phyloP scores from a whole-genome alignment of 37 sponge, comb jelly and placozoan genomes.

The Tethya wilhelma region DNA sequence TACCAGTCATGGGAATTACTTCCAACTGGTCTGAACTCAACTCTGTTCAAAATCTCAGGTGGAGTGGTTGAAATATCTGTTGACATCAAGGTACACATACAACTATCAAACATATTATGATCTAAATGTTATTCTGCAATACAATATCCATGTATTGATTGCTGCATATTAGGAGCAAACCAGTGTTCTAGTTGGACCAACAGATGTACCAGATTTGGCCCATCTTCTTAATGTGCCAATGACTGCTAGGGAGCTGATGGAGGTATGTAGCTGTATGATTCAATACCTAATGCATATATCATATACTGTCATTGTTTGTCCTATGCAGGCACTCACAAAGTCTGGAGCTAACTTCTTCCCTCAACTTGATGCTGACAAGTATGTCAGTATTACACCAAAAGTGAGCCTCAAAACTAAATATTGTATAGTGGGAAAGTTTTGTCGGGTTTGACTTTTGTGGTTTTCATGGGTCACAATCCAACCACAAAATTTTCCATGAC shows the following conservation, averaged over 20 bases:
- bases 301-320: neutral
- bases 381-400: conserved; percentile 57
- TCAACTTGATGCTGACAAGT: conserved; percentile 68
- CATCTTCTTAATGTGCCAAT: conserved; percentile 50
- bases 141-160: no score
- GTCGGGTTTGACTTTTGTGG: no score
- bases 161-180: conserved; percentile 13
- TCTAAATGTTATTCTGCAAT: neutral
- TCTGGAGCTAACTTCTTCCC: conserved; percentile 78
- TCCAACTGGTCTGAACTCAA: conserved; percentile 57
- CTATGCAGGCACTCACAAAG: conserved; percentile 36
- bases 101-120: neutral
- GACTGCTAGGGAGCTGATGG: conserved; percentile 43
- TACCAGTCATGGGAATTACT: conserved; percentile 80
- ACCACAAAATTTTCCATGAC: no score
- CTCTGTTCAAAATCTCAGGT: conserved; percentile 61
- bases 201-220: conserved; percentile 12
- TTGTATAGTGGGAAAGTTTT: no score
- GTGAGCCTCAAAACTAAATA: conserved; percentile 30
- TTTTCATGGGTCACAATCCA: no score
- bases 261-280: conserved; percentile 13
- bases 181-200: conserved; percentile 24
- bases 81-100: conserved; percentile 60
- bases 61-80: conserved; percentile 50
- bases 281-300: neutral